phyloP scores from a whole-genome alignment of 2,113 vertebrate genomes.

The Oryzias woworae region DNA sequence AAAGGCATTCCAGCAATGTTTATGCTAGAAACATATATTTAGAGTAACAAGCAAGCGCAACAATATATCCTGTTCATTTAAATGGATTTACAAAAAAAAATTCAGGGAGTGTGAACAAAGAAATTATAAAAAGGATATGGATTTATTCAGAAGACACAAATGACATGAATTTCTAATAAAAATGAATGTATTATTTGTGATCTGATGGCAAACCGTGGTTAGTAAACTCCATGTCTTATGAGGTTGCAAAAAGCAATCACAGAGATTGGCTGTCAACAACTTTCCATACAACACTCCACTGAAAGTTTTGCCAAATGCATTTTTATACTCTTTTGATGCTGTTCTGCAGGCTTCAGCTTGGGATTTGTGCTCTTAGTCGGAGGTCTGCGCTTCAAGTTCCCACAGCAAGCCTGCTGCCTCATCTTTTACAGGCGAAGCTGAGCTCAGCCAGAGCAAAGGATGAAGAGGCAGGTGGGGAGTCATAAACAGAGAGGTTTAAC shows the following conservation, averaged over 20 bases:
- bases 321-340: background rate
- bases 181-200: too few relatives aligned
- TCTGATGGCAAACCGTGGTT: too few relatives aligned
- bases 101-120: conserved; percentile 17
- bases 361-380: conserved; percentile 38
- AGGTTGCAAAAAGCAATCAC: conserved; percentile 5
- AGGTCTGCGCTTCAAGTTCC: conserved; percentile 37
- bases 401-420: conserved; percentile 28
- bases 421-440: conserved; percentile 55
- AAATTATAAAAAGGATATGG: conserved; percentile 11
- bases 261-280: background rate
- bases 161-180: background rate
- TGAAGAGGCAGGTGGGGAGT: conserved; percentile 67
- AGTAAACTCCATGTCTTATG: background rate
- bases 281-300: background rate
- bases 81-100: conserved; percentile 10
- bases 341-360: conserved; percentile 20
- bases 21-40: conserved; percentile 54
- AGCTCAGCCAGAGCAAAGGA: conserved; percentile 54
- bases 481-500: conserved; percentile 72
- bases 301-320: background rate
- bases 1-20: conserved; percentile 65
- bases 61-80: conserved; percentile 21
- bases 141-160: background rate
- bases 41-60: conserved; percentile 49